Evolutionary conservation across 2,113 vertebrate species (phyloP).

Genomic region (Puntigrus tetrazona): DNA sequence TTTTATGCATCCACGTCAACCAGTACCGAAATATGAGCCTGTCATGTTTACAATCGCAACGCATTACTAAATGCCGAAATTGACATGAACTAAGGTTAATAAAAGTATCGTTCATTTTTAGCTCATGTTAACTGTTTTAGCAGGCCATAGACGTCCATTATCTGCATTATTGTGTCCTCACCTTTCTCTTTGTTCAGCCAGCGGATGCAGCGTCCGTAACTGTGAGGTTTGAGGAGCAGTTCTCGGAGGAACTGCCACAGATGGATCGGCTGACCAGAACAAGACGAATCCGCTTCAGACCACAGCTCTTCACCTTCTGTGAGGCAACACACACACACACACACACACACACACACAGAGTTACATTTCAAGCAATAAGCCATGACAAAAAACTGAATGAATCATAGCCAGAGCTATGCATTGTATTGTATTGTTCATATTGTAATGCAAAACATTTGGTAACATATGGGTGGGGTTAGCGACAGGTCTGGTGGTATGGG

Average conservation of each 20-base stretch:
- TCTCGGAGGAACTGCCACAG: slow-evolving; percentile 98
- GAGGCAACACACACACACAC: background rate
- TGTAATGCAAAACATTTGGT: too few relatives aligned
- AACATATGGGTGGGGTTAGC: too few relatives aligned
- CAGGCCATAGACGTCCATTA: background rate
- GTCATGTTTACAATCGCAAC: too few relatives aligned
- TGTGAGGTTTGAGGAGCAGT: slow-evolving; percentile 93
- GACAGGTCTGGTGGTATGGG: too few relatives aligned
- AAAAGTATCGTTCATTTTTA: too few relatives aligned
- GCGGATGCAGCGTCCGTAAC: slow-evolving; percentile 93
- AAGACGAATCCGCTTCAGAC: slow-evolving; percentile 91
- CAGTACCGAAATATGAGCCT: too few relatives aligned
- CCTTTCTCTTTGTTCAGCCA: slow-evolving; percentile 99
- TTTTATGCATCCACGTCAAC: too few relatives aligned
- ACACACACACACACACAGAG: slow-evolving; percentile 11
- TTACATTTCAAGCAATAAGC: background rate
- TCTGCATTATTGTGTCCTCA: slow-evolving; percentile 54
- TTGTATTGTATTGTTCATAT: too few relatives aligned
- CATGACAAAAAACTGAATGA: too few relatives aligned
- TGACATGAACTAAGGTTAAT: too few relatives aligned
- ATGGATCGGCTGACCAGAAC: slow-evolving; percentile 93
- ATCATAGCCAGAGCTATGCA: background rate
- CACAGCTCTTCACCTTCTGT: slow-evolving; percentile 78
- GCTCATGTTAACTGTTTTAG: too few relatives aligned
- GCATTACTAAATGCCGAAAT: too few relatives aligned